Evolutionary conservation across 2,113 vertebrate species (phyloP).

Genomic region (Myanophis thanlyinensis): DNA sequence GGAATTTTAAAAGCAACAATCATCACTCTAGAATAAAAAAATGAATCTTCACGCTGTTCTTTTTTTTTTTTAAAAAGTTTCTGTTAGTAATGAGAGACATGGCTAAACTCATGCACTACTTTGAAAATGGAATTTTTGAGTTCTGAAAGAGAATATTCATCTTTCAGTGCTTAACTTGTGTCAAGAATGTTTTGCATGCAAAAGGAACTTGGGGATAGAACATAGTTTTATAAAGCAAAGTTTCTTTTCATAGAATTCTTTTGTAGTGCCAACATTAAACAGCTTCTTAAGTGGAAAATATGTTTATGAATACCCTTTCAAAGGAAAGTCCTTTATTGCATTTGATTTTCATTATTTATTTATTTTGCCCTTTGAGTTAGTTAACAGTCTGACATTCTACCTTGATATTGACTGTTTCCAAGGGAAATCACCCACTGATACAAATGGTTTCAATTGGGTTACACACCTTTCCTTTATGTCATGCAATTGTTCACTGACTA

Average conservation of each 20-base stretch:
- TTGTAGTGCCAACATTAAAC: slow-evolving; percentile 68
- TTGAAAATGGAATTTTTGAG: slow-evolving; percentile 37
- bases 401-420: slow-evolving; percentile 67
- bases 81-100: slow-evolving; percentile 25
- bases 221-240: slow-evolving; percentile 57
- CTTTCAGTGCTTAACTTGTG: slow-evolving; percentile 45
- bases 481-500: slow-evolving; percentile 67
- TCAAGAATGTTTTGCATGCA: slow-evolving; percentile 56
- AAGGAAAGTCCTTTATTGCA: slow-evolving; percentile 66
- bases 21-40: not conserved
- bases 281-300: slow-evolving; percentile 68
- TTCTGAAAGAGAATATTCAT: slow-evolving; percentile 51
- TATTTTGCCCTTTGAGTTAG: slow-evolving; percentile 70
- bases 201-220: slow-evolving; percentile 56
- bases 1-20: slow-evolving; percentile 18
- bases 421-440: slow-evolving; percentile 69
- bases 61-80: accelerated
- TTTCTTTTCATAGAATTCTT: slow-evolving; percentile 58
- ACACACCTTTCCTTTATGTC: slow-evolving; percentile 69
- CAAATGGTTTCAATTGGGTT: slow-evolving; percentile 69
- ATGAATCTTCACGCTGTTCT: not conserved
- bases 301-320: slow-evolving; percentile 70
- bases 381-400: slow-evolving; percentile 70
- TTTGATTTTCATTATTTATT: slow-evolving; percentile 56
- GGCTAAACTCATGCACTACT: slow-evolving; percentile 35